These are phyloP conservation scores for Euplexia lucipara DNA, from an alignment of 2,888 invertebrate species.

Conservation along the genomic window DNA sequence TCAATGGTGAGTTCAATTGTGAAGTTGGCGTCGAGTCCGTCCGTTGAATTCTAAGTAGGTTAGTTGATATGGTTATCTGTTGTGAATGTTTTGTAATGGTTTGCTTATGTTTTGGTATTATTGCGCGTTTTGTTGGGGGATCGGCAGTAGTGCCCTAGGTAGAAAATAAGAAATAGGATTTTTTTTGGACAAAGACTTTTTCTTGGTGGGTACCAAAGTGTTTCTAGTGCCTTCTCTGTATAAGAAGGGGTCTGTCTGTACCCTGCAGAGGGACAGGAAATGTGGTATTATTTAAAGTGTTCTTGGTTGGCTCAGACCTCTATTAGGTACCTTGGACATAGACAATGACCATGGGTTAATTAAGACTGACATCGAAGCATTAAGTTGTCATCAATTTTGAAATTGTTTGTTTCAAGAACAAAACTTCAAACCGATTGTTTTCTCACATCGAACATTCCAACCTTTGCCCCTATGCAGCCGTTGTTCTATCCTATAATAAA, in stretches of 20 bases:
- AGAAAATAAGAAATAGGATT: neutral
- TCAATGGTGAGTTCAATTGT: slow-evolving; percentile 6
- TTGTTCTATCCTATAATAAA: neutral
- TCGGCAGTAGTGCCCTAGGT: neutral
- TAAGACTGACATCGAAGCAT: neutral
- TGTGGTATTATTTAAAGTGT: too few species aligned
- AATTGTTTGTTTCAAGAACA: neutral
- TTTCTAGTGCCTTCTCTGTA: too few species aligned
- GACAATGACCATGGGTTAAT: neutral
- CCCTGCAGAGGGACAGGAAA: too few species aligned
- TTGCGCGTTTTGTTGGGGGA: slow-evolving; percentile 7
- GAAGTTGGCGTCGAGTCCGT: slow-evolving; percentile 34
- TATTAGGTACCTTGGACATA: too few species aligned
- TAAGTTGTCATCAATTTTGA: neutral
- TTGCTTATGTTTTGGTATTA: slow-evolving; percentile 5
- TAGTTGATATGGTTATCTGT: slow-evolving; percentile 38
- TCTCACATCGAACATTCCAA: neutral
- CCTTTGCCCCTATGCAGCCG: slow-evolving; percentile 24
- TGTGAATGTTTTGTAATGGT: slow-evolving; percentile 24
- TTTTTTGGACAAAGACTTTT: too few species aligned
- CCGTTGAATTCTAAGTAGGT: slow-evolving; percentile 40
- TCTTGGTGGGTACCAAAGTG: too few species aligned
- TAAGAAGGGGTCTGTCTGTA: too few species aligned
- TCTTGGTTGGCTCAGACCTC: too few species aligned
- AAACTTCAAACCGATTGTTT: slow-evolving; percentile 12